phyloP scores from a whole-genome alignment of 2,113 vertebrate species.

The Nerophis ophidion region DNA sequence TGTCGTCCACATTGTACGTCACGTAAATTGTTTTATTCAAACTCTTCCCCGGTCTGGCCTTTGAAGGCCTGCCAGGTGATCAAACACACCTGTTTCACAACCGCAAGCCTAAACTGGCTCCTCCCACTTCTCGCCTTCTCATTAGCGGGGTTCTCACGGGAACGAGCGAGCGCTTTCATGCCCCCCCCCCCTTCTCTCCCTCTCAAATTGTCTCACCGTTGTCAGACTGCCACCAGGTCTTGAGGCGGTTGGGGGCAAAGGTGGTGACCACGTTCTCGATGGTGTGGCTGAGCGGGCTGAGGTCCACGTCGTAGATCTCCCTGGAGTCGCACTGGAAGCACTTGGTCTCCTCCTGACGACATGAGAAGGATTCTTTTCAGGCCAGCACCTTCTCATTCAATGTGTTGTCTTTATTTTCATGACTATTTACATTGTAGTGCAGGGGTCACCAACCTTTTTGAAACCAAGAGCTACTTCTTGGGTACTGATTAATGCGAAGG shows the following conservation, averaged over 20 bases:
- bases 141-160: slow-evolving; percentile 52
- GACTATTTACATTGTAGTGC: too few species aligned
- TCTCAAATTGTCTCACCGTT: slow-evolving; percentile 73
- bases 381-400: too few species aligned
- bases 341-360: slow-evolving; percentile 81
- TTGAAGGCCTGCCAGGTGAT: slow-evolving; percentile 16
- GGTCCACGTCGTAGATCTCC: slow-evolving; percentile 73
- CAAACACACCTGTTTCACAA: slow-evolving; percentile 52
- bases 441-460: too few species aligned
- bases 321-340: slow-evolving; percentile 86
- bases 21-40: too few species aligned
- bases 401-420: too few species aligned
- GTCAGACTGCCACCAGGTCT: slow-evolving; percentile 97
- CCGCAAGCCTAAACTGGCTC: slow-evolving; percentile 17
- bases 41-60: too few species aligned
- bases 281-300: slow-evolving; percentile 78
- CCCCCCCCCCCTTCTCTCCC: slow-evolving; percentile 13
- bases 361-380: background rate
- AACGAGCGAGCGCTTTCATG: background rate
- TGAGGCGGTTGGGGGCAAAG: slow-evolving; percentile 87
- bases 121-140: slow-evolving; percentile 47
- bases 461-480: too few species aligned
- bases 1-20: too few species aligned
- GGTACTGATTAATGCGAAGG: too few species aligned
- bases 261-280: slow-evolving; percentile 93